Evolutionary conservation across 2,113 vertebrate genomes (phyloP), one percentile per base, ranked within the genome.

Genomic region (Petrocephalus zakoni): DNA sequence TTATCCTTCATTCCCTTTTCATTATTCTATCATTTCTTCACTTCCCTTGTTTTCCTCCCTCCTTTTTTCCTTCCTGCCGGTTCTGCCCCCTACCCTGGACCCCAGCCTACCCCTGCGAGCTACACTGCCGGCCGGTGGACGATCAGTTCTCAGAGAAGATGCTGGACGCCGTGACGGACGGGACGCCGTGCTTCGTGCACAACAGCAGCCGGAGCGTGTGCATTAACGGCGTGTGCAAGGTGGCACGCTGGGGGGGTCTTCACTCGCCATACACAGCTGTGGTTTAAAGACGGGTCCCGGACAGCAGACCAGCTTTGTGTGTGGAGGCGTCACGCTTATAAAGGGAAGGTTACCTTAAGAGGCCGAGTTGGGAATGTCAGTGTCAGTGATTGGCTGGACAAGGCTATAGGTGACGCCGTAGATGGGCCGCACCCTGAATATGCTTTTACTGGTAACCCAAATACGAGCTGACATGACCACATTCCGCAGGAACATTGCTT

Each of bases 211-310:
- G 96, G 92, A 97, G 96, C 95, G 92, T 96, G 96, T 99, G 98
- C 93, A 96, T 99, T 94, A 99, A 99, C 94, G 98, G 98, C 94
- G 97, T 99, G 95, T 99, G 98, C 97, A 99, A 99, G 98, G 98
- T 99, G 98, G 92, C 93, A 94, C 97, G 97, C 95, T 93, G 93
- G 92, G 93, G 93, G 29, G 25, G 15, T 17, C 29, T 10, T 37
- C 64, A 2, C 2, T 9, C 21, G 5, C 8, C 47, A 15, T 49
- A 21, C 81, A 47, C 47, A 22, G 47, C 4, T n/a, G 47, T 51
- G 4, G 13, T 72, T 21, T n/a, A 75, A 19, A 64, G 25, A 7
- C 15, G 34, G 52, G 2, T 55, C 15, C 52, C 8, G 8, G 15
- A 55, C 52, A 55, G 52, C 2, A 15, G 25, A 46, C 10, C 55